These are phyloP conservation scores for Rhinichthys klamathensis DNA, from an alignment of 2,113 vertebrate genomes.

Conservation along the genomic window DNA sequence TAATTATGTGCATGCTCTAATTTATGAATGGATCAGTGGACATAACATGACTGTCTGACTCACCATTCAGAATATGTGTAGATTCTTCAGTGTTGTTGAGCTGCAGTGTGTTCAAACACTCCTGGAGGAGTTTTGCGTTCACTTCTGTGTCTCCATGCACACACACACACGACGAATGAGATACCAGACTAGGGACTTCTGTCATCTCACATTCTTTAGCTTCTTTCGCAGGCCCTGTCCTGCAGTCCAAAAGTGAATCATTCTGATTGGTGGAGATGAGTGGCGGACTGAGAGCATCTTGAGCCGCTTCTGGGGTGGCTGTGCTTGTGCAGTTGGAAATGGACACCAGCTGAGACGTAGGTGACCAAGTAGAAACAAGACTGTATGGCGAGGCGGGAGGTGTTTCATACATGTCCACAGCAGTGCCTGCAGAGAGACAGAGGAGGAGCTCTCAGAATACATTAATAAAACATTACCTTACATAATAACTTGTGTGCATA, in stretches of 20 bases:
- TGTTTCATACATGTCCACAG: conserved; percentile 69
- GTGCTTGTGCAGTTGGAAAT: conserved; percentile 21
- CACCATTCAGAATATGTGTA: conserved; percentile 62
- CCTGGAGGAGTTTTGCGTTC: conserved; percentile 66
- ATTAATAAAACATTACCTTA: not conserved
- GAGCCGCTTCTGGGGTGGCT: not conserved
- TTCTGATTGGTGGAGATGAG: conserved; percentile 13
- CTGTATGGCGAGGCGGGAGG: conserved; percentile 65
- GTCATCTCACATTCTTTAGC: conserved; percentile 25
- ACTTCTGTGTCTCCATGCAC: conserved; percentile 43
- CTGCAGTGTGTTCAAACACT: conserved; percentile 67
- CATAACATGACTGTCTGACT: conserved; percentile 36
- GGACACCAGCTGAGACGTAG: conserved; percentile 42
- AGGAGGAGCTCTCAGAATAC: not conserved
- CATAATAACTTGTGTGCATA: not conserved
- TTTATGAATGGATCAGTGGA: not conserved
- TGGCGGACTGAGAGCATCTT: conserved; percentile 39
- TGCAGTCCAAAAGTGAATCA: not conserved
- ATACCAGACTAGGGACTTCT: not conserved
- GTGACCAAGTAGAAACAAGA: conserved; percentile 33
- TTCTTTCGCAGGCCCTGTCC: not conserved
- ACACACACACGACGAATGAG: not conserved
- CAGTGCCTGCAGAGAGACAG: conserved; percentile 55
- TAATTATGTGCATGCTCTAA: not conserved
- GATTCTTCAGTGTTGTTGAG: conserved; percentile 49